These are phyloP conservation scores for Ctenicera cuprea DNA, from an alignment of 2,888 invertebrate genomes.

Conservation along the genomic window DNA sequence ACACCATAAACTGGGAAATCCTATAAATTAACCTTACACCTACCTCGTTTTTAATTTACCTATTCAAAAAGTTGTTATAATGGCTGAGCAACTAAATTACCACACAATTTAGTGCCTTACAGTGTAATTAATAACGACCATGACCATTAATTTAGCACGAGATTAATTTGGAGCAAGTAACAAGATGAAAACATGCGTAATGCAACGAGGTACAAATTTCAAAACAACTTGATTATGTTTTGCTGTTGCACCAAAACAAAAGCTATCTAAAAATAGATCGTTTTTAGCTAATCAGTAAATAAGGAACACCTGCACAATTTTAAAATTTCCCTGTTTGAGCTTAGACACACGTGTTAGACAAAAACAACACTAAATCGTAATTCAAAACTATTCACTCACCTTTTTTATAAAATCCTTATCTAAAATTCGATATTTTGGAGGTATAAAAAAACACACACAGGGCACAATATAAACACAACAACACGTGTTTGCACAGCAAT, in stretches of 20 bases:
- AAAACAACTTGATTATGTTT: background rate
- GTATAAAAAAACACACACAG: conserved; percentile 39
- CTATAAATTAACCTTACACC: background rate
- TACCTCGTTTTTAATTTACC: background rate
- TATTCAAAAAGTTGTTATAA: background rate
- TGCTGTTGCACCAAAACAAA: background rate
- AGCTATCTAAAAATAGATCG: background rate
- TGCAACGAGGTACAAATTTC: background rate
- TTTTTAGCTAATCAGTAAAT: background rate
- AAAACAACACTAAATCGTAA: no score
- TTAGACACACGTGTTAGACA: background rate
- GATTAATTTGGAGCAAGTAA: background rate
- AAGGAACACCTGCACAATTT: background rate
- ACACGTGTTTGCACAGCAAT: conserved; percentile 38
- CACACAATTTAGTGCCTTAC: background rate
- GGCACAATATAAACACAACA: conserved; percentile 50
- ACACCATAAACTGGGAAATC: background rate
- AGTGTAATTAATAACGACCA: conserved; percentile 13
- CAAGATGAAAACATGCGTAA: conserved; percentile 14
- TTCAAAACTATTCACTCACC: background rate
- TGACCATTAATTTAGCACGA: conserved; percentile 11
- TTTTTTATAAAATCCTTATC: conserved; percentile 30
- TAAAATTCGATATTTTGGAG: conserved; percentile 17
- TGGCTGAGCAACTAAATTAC: background rate
- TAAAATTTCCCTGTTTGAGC: background rate